Evolutionary conservation across 53 echinoderm and acorn worm genomes (phyloP).

Genomic region (Glandiceps talaboti): DNA sequence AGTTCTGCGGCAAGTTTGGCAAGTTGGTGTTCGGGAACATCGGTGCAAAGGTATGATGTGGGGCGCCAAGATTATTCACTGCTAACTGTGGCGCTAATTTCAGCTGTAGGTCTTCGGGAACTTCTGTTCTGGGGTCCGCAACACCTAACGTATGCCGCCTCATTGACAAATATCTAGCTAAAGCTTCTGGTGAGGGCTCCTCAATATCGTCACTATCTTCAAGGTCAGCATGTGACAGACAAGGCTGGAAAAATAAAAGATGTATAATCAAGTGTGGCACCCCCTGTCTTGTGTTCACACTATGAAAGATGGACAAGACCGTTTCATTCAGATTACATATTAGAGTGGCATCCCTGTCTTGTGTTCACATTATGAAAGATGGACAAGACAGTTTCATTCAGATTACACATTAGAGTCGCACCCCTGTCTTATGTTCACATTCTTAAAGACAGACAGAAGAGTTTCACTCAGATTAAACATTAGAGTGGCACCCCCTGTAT

Average conservation of each 20-base stretch:
- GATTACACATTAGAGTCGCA: too few relatives aligned
- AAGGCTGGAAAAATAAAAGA: neutral
- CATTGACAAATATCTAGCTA: constrained; percentile 64
- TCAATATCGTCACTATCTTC: constrained; percentile 34
- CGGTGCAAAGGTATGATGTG: neutral
- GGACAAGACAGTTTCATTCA: too few relatives aligned
- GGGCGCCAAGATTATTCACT: neutral
- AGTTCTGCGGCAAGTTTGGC: constrained; percentile 65
- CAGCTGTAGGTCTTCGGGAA: constrained; percentile 14
- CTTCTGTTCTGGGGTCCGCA: constrained; percentile 70
- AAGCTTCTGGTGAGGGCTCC: constrained; percentile 68
- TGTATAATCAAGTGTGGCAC: too few relatives aligned
- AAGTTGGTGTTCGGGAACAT: neutral
- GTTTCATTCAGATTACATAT: too few relatives aligned
- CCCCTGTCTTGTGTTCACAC: too few relatives aligned
- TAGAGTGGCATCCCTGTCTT: too few relatives aligned
- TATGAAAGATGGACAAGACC: too few relatives aligned
- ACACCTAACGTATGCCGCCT: constrained; percentile 67
- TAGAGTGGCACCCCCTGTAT: too few relatives aligned
- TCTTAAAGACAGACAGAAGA: too few relatives aligned
- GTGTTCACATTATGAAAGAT: too few relatives aligned
- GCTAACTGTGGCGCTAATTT: constrained; percentile 23
- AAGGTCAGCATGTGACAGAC: neutral
- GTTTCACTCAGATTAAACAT: too few relatives aligned
- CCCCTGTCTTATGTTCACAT: too few relatives aligned